phyloP scores from a whole-genome alignment of 2,888 invertebrate genomes.

The Prosopocoilus inquinatus region DNA sequence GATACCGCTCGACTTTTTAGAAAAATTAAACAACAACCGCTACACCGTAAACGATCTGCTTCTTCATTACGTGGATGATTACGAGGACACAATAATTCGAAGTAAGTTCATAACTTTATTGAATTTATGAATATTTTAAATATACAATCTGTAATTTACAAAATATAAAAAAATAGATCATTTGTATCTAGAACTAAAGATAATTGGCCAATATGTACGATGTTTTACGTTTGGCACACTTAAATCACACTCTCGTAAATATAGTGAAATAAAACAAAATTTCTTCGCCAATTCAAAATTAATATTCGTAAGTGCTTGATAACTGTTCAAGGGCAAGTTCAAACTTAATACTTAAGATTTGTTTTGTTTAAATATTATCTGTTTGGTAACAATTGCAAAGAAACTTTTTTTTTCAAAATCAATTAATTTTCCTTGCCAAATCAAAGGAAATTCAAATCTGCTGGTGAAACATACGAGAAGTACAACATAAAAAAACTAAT shows the following conservation, averaged over 20 bases:
- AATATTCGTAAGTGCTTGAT: no score
- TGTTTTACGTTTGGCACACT: not conserved
- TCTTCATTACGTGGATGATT: constrained; percentile 42
- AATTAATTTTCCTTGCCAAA: no score
- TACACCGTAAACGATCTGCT: constrained; percentile 39
- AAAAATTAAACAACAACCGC: constrained; percentile 34
- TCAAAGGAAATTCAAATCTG: no score
- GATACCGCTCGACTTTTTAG: constrained; percentile 44
- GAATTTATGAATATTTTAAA: not conserved
- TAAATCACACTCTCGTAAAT: not conserved
- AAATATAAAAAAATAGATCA: no score
- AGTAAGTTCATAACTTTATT: constrained; percentile 25
- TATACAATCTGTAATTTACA: not conserved
- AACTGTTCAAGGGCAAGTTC: no score
- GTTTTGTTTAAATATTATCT: no score
- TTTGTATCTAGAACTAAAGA: constrained; percentile 1
- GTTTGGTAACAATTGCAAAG: no score
- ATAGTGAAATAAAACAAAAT: not conserved
- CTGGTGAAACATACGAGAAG: no score
- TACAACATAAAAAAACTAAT: no score
- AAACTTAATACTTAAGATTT: no score
- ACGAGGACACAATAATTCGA: constrained; percentile 26
- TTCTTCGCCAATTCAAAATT: no score
- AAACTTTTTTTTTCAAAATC: no score
- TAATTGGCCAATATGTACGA: not conserved